Evolutionary conservation across 2,113 vertebrate species (phyloP).

Genomic region (Oryzias celebensis): DNA sequence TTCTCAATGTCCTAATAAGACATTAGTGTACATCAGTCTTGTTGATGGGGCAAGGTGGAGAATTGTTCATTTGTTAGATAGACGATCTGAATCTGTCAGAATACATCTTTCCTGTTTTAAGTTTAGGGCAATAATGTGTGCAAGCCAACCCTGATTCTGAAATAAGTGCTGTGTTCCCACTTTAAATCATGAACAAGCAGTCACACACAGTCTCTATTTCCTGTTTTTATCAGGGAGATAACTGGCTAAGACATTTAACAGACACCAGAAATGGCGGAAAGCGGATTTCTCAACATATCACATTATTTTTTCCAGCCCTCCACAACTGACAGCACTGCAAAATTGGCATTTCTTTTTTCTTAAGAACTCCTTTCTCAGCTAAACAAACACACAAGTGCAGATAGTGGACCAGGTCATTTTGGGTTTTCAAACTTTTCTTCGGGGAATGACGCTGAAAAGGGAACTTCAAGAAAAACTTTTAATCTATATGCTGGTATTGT

Average conservation of each 20-base stretch:
- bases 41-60: no score
- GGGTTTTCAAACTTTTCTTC: constrained; percentile 28
- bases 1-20: constrained; percentile 4
- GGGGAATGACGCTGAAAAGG: constrained; percentile 30
- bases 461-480: constrained; percentile 46
- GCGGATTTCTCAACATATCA: background rate
- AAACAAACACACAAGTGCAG: constrained; percentile 13
- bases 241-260: constrained; percentile 24
- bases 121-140: no score
- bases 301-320: background rate
- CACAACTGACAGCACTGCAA: background rate
- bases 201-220: constrained; percentile 1
- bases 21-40: constrained; percentile 1
- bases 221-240: constrained; percentile 11
- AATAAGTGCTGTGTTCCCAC: constrained; percentile 4
- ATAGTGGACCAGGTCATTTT: constrained; percentile 12
- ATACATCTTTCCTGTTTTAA: no score
- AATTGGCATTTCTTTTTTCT: constrained; percentile 3
- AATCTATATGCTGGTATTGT: constrained; percentile 60
- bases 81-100: no score
- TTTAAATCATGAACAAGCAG: constrained; percentile 3
- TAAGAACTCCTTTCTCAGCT: constrained; percentile 2
- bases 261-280: constrained; percentile 24
- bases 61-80: no score
- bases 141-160: background rate